Evolutionary conservation across 53 echinoderm and acorn worm genomes (phyloP).

Genomic region (Apostichopus leukothele): DNA sequence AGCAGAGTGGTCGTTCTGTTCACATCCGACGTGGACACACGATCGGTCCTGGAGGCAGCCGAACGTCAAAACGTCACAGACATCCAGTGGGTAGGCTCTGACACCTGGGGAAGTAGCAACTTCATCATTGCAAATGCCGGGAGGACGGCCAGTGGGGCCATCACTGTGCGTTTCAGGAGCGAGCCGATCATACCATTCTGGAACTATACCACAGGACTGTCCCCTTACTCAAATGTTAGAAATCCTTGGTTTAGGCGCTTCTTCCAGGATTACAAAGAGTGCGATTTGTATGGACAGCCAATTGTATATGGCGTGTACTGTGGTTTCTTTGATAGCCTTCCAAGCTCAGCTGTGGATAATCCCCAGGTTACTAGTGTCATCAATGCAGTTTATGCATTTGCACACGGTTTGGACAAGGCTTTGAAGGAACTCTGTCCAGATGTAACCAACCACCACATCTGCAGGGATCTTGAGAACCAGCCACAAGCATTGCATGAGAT

Average conservation of each 20-base stretch:
- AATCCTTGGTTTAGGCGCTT: constrained; percentile 86
- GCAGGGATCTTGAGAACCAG: constrained; percentile 56
- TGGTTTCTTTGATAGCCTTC: neutral
- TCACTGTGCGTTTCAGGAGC: constrained; percentile 60
- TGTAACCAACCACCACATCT: constrained; percentile 46
- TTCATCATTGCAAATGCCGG: constrained; percentile 60
- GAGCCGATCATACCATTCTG: constrained; percentile 38
- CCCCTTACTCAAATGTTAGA: constrained; percentile 58
- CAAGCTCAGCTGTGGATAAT: neutral
- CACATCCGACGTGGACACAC: constrained; percentile 65
- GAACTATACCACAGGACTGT: constrained; percentile 51
- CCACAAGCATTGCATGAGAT: constrained; percentile 59
- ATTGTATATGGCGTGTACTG: neutral
- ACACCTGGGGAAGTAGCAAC: constrained; percentile 77
- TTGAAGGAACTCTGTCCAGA: constrained; percentile 63
- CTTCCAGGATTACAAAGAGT: constrained; percentile 63
- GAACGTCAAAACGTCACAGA: constrained; percentile 47
- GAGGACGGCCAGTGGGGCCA: constrained; percentile 56
- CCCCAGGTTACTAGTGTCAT: constrained; percentile 44
- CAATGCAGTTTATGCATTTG: constrained; percentile 77
- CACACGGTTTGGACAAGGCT: constrained; percentile 64
- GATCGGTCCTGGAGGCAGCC: constrained; percentile 65
- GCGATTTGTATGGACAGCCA: constrained; percentile 50
- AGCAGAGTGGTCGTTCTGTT: constrained; percentile 67
- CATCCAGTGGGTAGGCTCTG: constrained; percentile 83